Conservation (phyloP, 2,888 invertebrate genomes). For the Thelaira solivaga region DNA sequence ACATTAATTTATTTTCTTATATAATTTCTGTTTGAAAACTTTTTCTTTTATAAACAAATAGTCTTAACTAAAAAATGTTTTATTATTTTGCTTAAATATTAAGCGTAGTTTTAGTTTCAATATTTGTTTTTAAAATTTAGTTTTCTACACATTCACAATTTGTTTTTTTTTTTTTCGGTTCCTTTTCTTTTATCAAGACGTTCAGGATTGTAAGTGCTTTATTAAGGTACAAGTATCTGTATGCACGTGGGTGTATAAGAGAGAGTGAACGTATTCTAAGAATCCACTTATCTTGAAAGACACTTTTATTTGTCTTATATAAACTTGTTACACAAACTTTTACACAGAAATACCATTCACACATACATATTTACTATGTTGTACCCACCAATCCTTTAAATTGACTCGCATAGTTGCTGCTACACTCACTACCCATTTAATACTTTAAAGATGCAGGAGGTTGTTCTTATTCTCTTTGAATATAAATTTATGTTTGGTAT, state of each 20-base stretch:
- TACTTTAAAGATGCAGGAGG: neutral
- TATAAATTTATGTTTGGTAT: neutral
- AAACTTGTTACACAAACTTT: neutral
- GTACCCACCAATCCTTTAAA: too few relatives aligned
- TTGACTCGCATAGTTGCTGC: neutral
- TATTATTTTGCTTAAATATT: slow-evolving; percentile 8
- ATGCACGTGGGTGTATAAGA: neutral
- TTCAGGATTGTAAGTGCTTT: neutral
- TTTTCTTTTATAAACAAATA: neutral
- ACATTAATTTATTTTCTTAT: neutral
- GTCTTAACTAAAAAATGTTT: neutral
- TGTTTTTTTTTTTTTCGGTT: too few relatives aligned
- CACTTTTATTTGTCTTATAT: slow-evolving; percentile 29
- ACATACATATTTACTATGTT: neutral
- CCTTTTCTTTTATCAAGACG: neutral
- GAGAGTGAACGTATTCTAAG: slow-evolving; percentile 26
- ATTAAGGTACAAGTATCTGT: neutral
- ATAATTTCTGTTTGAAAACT: slow-evolving; percentile 8
- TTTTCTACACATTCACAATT: neutral
- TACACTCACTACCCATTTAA: neutral
- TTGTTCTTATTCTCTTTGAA: neutral
- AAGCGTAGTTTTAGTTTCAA: neutral
- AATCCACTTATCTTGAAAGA: slow-evolving; percentile 44
- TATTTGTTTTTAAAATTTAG: slow-evolving; percentile 27
- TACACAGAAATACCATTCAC: neutral